Percentiles rank a stretch among this genome's conserved stretches.
phyloP scores from a whole-genome alignment of 1,140 invertebrate genomes.

The Plectus sambesii region DNA sequence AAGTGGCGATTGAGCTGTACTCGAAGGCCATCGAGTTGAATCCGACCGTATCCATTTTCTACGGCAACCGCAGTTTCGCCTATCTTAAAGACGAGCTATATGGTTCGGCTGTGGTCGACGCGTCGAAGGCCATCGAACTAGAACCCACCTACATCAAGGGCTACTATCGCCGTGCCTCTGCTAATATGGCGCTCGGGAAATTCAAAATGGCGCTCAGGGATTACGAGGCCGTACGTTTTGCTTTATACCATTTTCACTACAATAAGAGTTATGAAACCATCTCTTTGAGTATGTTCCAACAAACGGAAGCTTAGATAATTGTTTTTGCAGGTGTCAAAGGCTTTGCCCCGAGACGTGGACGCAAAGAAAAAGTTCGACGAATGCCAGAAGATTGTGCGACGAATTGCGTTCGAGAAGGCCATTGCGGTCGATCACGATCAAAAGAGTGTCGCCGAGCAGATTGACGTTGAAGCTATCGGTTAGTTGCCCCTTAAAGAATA shows the following conservation, averaged over 20 bases:
- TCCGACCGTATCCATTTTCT: conserved; percentile 55
- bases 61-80: conserved; percentile 85
- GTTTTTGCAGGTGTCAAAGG: conserved; percentile 64
- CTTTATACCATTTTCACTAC: conserved; percentile 15
- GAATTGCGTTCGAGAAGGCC: conserved; percentile 88
- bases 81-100: conserved; percentile 67
- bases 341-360: conserved; percentile 80
- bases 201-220: conserved; percentile 90
- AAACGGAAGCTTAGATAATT: too few species aligned
- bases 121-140: conserved; percentile 73
- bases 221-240: conserved; percentile 74
- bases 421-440: conserved; percentile 81
- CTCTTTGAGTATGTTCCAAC: conserved; percentile 5
- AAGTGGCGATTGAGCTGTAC: conserved; percentile 76
- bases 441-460: conserved; percentile 69
- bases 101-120: conserved; percentile 81
- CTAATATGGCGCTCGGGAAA: conserved; percentile 92
- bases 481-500: too few species aligned
- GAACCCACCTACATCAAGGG: conserved; percentile 84
- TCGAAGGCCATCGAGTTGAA: conserved; percentile 77
- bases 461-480: conserved; percentile 82
- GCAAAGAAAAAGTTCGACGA: conserved; percentile 82
- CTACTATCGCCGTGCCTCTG: conserved; percentile 78
- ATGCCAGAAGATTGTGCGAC: conserved; percentile 88
- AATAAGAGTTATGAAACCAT: conserved; percentile 3